Evolutionary conservation across 2,797 vertebrate genomes (phyloP).

Genomic region (Microctenopoma stevenorrisi): DNA sequence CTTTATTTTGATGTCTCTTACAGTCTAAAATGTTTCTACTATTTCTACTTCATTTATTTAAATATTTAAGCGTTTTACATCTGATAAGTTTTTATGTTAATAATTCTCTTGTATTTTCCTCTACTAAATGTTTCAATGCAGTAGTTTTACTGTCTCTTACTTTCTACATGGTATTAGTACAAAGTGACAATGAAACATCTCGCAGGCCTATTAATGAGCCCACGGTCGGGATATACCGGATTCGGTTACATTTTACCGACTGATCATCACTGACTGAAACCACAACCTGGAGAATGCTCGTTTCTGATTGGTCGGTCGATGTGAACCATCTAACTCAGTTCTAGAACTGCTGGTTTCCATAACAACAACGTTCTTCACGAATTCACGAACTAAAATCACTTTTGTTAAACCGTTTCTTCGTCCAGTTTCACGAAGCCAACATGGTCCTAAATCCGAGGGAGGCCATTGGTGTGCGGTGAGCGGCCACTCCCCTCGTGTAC

Average conservation of each 20-base stretch:
- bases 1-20: too few species aligned
- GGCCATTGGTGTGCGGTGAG: conserved; percentile 42
- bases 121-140: too few species aligned
- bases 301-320: conserved; percentile 21
- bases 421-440: background rate
- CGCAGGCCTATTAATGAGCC: background rate
- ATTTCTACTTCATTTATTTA: too few species aligned
- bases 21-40: too few species aligned
- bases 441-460: background rate
- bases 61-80: too few species aligned
- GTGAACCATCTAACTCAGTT: background rate
- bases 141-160: too few species aligned
- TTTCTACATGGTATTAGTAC: too few species aligned
- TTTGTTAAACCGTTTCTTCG: too few species aligned
- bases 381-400: too few species aligned
- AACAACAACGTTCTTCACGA: background rate
- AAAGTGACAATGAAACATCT: background rate
- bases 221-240: background rate
- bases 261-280: background rate
- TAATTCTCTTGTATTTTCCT: too few species aligned
- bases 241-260: background rate
- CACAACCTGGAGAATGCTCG: background rate
- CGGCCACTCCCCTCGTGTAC: conserved; percentile 46
- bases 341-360: background rate
- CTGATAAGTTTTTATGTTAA: too few species aligned